phyloP scores from a whole-genome alignment of 2,113 vertebrate species.

The Lethenteron camtschaticum region DNA sequence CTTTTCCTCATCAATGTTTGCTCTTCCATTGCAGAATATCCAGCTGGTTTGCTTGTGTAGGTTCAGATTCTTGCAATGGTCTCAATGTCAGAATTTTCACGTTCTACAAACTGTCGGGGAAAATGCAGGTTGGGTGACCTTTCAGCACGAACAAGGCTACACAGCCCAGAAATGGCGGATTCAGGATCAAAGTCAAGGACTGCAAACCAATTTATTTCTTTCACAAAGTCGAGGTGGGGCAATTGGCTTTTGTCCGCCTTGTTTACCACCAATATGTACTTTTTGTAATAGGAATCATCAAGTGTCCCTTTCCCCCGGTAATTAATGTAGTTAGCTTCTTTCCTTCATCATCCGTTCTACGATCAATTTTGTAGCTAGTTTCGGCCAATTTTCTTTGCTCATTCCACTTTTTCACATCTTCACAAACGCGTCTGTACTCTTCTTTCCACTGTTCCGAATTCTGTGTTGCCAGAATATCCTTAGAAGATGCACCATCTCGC shows the following conservation, averaged over 20 bases:
- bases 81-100: conserved; percentile 18
- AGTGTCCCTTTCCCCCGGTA: conserved; percentile 26
- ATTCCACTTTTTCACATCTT: conserved; percentile 13
- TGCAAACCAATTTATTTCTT: conserved; percentile 30
- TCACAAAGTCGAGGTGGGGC: conserved; percentile 27
- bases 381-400: conserved; percentile 22
- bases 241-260: conserved; percentile 29
- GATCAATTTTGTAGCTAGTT: conserved; percentile 17
- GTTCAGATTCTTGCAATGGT: conserved; percentile 24
- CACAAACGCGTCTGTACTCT: conserved; percentile 14
- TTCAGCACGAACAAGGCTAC: conserved; percentile 21
- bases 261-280: conserved; percentile 36
- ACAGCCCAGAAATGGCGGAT: conserved; percentile 25
- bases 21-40: conserved; percentile 50
- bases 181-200: conserved; percentile 48
- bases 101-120: conserved; percentile 28
- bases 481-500: conserved; percentile 24
- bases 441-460: conserved; percentile 6
- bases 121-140: conserved; percentile 23
- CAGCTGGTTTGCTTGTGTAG: conserved; percentile 37
- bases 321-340: conserved; percentile 29
- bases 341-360: conserved; percentile 21
- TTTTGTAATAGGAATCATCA: conserved; percentile 30
- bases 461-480: conserved; percentile 16
- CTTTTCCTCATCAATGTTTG: conserved; percentile 17